These are phyloP conservation scores for Agrypnus murinus DNA, from an alignment of 2,888 invertebrate genomes.

Conservation along the genomic window DNA sequence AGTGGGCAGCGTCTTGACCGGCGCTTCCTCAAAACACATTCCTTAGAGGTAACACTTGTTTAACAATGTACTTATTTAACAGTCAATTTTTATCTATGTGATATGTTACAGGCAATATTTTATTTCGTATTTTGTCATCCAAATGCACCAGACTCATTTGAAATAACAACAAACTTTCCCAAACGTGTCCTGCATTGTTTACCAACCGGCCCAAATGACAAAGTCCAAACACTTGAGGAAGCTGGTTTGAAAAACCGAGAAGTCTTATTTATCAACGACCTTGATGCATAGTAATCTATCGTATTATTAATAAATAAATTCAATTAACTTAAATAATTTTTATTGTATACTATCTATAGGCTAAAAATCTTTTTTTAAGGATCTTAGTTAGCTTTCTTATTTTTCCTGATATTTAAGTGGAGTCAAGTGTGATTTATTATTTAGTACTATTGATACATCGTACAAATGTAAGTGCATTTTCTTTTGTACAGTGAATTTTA, in stretches of 20 bases:
- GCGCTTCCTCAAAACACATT: conserved; percentile 86
- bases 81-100: background rate
- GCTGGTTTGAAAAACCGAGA: conserved; percentile 92
- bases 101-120: conserved; percentile 88
- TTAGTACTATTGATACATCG: conserved; percentile 1
- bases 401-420: conserved; percentile 6
- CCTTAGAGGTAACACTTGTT: conserved; percentile 80
- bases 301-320: conserved; percentile 26
- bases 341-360: conserved; percentile 30
- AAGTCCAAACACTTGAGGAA: conserved; percentile 78
- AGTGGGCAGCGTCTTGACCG: conserved; percentile 91
- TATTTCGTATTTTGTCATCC: conserved; percentile 97
- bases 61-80: conserved; percentile 44
- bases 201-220: conserved; percentile 70
- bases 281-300: conserved; percentile 81
- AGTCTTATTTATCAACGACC: conserved; percentile 94
- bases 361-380: conserved; percentile 8
- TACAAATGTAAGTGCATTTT: conserved; percentile 29
- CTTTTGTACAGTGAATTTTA: conserved; percentile 18
- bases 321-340: conserved; percentile 10
- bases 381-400: conserved; percentile 25
- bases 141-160: conserved; percentile 92
- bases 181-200: conserved; percentile 85
- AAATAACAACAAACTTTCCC: conserved; percentile 97
- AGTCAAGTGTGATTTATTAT: conserved; percentile 38